Evolutionary conservation across 1,140 invertebrate genomes (phyloP), one percentile per base, ranked within the genome.

Genomic region (Teleogryllus occipitalis): DNA sequence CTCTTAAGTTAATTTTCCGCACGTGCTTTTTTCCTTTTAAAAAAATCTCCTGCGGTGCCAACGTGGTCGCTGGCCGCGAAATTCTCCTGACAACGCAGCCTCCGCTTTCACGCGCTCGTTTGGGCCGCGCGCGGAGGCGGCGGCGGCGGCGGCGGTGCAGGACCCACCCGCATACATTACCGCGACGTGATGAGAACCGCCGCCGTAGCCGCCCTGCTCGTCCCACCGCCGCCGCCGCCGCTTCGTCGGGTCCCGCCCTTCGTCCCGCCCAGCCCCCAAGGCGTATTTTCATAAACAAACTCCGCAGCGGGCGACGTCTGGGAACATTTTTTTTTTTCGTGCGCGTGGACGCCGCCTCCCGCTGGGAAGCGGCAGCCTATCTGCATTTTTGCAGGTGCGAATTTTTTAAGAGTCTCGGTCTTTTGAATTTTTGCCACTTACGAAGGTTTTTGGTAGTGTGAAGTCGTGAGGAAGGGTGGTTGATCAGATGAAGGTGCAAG

Each of bases 221-320:
- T 65, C 54, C 54, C 18, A 10, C 18, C 54, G 10, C 54, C 54
- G 49, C 15, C 15, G 15, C 15, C 8, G 3, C 18, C 54, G 10
- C 54, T 65, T 65, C 10, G 27, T 39, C 27, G 27, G 27, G 27
- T 39, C 27, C 27, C 27, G 27, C 27, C 27, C 27, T 39, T 7
- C 54, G 18, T 18, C 54, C 54, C 10, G 54, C 54, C 18, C 7
- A 2, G 0, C 10, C 54, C 54, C 54, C 54, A 65, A 65, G 54
- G 54, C 54, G 54, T 65, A 65, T 65, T 65, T 65, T 65, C 54
- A 65, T 65, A 65, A 65, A 65, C 54, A 65, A 65, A 65, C 54
- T 65, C 54, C 54, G 54, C 18, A 65, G 54, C 54, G 18, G 54
- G 54, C 10, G 54, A 65, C 54, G 54, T 65, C 54, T 65, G 54